phyloP scores from a whole-genome alignment of 2,113 vertebrate species.

The Epinephelus lanceolatus region DNA sequence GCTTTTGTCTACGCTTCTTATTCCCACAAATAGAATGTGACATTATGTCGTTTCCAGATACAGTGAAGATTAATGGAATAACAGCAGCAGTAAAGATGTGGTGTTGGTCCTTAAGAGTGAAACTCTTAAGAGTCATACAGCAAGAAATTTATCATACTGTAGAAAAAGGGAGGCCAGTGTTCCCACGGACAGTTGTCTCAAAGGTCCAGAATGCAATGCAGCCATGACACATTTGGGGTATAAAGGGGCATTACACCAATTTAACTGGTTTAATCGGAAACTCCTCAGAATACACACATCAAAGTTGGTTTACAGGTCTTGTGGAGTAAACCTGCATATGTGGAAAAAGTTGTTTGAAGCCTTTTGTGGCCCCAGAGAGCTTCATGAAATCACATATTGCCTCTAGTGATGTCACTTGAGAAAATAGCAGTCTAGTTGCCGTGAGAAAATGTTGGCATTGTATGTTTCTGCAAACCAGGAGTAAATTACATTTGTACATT shows the following conservation, averaged over 20 bases:
- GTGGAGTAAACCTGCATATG: background rate
- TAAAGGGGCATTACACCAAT: background rate
- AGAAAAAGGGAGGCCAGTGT: background rate
- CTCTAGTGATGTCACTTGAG: no score
- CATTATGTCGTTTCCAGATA: background rate
- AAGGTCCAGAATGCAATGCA: conserved; percentile 1
- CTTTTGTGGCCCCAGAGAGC: no score
- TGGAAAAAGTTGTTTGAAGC: no score
- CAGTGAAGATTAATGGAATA: background rate
- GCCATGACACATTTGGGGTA: background rate
- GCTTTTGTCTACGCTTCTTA: conserved; percentile 5
- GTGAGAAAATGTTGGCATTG: no score
- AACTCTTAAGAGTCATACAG: background rate
- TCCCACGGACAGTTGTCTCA: background rate
- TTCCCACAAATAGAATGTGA: background rate
- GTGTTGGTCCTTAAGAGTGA: background rate
- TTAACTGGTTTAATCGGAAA: background rate
- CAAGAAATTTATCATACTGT: background rate
- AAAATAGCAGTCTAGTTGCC: no score
- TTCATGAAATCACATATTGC: no score
- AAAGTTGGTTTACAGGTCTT: conserved; percentile 6
- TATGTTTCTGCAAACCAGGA: no score
- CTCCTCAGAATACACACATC: background rate
- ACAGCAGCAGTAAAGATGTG: background rate
- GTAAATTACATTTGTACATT: no score